Evolutionary conservation across 2,888 invertebrate genomes (phyloP).

Genomic region (Aproaerema taeniolella): DNA sequence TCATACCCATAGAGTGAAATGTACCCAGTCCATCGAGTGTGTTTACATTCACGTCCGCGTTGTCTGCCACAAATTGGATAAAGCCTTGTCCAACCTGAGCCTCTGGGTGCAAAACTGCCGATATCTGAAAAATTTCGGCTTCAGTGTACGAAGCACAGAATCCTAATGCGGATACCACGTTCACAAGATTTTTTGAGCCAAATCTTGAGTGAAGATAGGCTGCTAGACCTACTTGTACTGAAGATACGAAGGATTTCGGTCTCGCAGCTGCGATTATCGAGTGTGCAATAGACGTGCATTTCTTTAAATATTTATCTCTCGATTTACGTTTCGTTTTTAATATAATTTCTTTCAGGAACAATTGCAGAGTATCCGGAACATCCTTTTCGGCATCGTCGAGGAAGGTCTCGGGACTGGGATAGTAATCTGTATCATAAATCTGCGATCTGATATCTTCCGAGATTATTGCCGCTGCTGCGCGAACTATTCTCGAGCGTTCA

Average conservation of each 20-base stretch:
- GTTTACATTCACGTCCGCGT: no score
- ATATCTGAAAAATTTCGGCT: neutral
- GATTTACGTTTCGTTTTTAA: no score
- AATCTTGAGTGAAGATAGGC: no score
- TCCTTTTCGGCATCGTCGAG: no score
- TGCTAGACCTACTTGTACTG: conserved; percentile 4
- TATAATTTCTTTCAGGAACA: no score
- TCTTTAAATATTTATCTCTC: neutral
- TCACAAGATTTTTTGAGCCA: neutral
- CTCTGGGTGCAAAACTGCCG: no score
- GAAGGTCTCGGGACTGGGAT: no score
- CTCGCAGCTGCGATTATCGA: neutral
- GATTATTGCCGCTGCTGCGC: conserved; percentile 33
- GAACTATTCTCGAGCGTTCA: conserved; percentile 31
- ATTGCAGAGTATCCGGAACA: conserved; percentile 10
- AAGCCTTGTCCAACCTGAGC: no score
- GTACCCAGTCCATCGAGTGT: no score
- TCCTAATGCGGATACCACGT: neutral
- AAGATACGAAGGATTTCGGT: neutral
- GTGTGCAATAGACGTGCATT: neutral
- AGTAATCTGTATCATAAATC: conserved; percentile 27
- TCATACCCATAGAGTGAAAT: no score
- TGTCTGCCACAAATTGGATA: no score
- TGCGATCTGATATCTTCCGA: conserved; percentile 30
- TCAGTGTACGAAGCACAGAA: neutral